Evolutionary conservation across 2,888 invertebrate genomes (phyloP), one percentile per base, ranked within the genome.

Genomic region (Nebria salina): DNA sequence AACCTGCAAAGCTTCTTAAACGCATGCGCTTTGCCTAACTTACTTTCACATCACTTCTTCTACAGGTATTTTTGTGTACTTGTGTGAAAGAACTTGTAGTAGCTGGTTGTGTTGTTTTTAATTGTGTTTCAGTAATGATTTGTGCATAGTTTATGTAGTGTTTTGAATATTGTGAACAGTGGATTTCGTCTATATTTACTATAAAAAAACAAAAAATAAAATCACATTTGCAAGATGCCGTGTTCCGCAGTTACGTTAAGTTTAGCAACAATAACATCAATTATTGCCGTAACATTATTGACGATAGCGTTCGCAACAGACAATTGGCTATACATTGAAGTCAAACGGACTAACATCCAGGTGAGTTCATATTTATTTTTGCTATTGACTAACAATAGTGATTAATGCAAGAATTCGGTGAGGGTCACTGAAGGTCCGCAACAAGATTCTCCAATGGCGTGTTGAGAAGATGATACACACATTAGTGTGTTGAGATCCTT

Each of bases 281-380:
- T 98, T 89, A 94, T 98, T 88, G 97, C 97, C 86, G 95, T 97
- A 88, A 96, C 97, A 84, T 91, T 98, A 88, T 93, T 98, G 89
- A 94, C 96, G 87, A 97, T 98, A 89, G 97, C 97, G 86, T 97
- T 98, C 91, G 95, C 97, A 86, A 97, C 98, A 88, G 98, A 98
- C 91, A 98, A 98, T 92, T 98, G 98, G 98, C 92, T 97, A 87
- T 96, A 96, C 89, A 95, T 97, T 86, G 96, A 97, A 91, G 98
- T 98, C 85, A 95, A 95, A 89, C 93, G 97, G 88, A 93, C 93
- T 86, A 94, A 93, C 89, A 97, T 97, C 88, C 95, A 96, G 95
- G 97, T 96, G 92, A 91, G 88, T 85, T 83, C 20, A 70, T 25
- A 82, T 70, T 70, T 34, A 34, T 34, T 34, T 34, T 34, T 34